These are phyloP conservation scores for Latrodectus hesperus DNA, from an alignment of 2,888 invertebrate genomes.

Conservation along the genomic window DNA sequence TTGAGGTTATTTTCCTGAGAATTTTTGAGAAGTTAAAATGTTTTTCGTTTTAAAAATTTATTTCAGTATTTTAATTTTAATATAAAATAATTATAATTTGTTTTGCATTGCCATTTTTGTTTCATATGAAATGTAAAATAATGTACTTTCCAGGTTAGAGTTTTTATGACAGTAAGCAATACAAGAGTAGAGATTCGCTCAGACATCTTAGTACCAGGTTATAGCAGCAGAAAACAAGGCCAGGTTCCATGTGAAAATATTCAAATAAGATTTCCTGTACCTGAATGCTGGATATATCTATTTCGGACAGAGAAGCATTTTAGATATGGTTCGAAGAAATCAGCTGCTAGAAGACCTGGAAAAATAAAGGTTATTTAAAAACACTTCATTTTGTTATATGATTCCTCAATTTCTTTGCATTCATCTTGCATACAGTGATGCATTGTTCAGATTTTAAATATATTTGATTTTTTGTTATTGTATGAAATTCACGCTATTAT, in stretches of 20 bases:
- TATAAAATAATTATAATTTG: neutral
- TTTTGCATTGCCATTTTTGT: neutral
- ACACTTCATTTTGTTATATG: neutral
- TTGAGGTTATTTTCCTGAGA: neutral
- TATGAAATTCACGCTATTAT: no score
- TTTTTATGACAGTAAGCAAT: slow-evolving; percentile 72
- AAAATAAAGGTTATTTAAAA: slow-evolving; percentile 76
- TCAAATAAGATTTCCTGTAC: slow-evolving; percentile 95
- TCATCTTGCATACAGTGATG: no score
- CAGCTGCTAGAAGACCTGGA: slow-evolving; percentile 81
- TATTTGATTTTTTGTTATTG: no score
- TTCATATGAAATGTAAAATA: neutral
- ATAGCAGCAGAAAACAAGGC: slow-evolving; percentile 94
- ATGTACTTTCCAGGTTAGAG: slow-evolving; percentile 68
- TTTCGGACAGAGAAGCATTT: slow-evolving; percentile 99
- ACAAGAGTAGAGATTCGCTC: slow-evolving; percentile 92
- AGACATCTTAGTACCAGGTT: slow-evolving; percentile 96
- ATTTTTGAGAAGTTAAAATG: neutral
- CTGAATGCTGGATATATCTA: slow-evolving; percentile 99
- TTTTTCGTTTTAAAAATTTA: neutral
- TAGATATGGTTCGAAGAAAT: slow-evolving; percentile 97
- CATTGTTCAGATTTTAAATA: no score
- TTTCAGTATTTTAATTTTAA: neutral
- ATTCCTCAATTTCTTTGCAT: no score
- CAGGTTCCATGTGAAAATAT: slow-evolving; percentile 97